phyloP scores from a whole-genome alignment of 2,888 invertebrate genomes.

The Tolmerus cingulatus region DNA sequence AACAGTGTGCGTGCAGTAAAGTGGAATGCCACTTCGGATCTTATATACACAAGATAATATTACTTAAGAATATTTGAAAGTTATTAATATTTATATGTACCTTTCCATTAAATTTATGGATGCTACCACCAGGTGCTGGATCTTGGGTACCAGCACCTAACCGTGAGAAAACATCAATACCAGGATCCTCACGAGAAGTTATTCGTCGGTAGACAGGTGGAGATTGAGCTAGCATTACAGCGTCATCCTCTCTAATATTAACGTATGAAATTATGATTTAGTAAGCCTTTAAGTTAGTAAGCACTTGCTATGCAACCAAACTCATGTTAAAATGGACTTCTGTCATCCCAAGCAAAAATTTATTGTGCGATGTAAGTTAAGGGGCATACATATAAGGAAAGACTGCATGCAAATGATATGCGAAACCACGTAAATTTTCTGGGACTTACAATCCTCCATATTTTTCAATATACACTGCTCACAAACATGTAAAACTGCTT shows the following conservation, averaged over 20 bases:
- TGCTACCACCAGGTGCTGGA: slow-evolving; percentile 57
- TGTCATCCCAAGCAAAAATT: not conserved
- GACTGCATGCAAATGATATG: slow-evolving; percentile 32
- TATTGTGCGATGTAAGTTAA: not conserved
- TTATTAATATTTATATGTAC: slow-evolving; percentile 50
- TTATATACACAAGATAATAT: slow-evolving; percentile 26
- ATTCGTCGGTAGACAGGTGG: slow-evolving; percentile 54
- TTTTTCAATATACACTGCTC: not conserved
- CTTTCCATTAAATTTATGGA: slow-evolving; percentile 55
- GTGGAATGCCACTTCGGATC: slow-evolving; percentile 65
- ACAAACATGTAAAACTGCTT: not conserved
- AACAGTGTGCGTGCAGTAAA: slow-evolving; percentile 82
- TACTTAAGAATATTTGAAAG: not conserved
- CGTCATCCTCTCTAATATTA: slow-evolving; percentile 51
- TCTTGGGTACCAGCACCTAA: slow-evolving; percentile 55
- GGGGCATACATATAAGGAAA: not conserved
- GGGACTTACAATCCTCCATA: not conserved
- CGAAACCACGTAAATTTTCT: not conserved
- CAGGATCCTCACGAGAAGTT: slow-evolving; percentile 54
- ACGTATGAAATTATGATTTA: slow-evolving; percentile 27
- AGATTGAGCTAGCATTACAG: slow-evolving; percentile 47
- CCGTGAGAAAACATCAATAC: slow-evolving; percentile 56
- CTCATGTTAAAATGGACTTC: not conserved
- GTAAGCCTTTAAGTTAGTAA: slow-evolving; percentile 36
- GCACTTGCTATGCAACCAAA: not conserved